These are phyloP conservation scores for Ephialtes manifestator DNA, from an alignment of 2,888 invertebrate genomes.

Conservation along the genomic window DNA sequence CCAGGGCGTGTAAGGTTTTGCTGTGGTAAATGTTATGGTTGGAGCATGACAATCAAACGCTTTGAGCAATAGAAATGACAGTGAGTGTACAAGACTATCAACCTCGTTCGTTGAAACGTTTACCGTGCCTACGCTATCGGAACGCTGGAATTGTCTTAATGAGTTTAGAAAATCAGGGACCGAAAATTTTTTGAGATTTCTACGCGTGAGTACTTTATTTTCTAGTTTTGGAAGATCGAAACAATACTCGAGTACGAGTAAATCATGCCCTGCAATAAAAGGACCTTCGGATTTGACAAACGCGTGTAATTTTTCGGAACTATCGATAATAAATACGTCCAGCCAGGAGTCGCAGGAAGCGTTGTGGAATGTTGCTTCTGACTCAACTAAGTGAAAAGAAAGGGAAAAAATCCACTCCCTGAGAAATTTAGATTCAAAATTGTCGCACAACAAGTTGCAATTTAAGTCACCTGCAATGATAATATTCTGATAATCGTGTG, in stretches of 20 bases:
- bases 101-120: too few relatives aligned
- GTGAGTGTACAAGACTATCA: too few relatives aligned
- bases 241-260: background rate
- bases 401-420: background rate
- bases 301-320: background rate
- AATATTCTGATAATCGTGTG: conserved; percentile 26
- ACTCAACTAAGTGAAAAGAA: background rate
- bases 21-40: too few relatives aligned
- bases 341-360: background rate
- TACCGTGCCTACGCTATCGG: too few relatives aligned
- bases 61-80: too few relatives aligned
- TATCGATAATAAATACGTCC: conserved; percentile 28
- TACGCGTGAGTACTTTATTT: too few relatives aligned
- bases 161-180: too few relatives aligned
- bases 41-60: too few relatives aligned
- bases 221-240: too few relatives aligned
- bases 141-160: too few relatives aligned
- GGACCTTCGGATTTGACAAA: conserved; percentile 6
- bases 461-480: conserved; percentile 35
- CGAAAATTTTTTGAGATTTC: too few relatives aligned
- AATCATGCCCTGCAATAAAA: conserved; percentile 50
- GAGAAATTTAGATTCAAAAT: background rate
- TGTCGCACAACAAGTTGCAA: conserved; percentile 4
- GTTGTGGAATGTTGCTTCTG: background rate
- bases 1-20: background rate